A percentile compares a stretch with the other conserved stretches of the same genome.
Conservation (phyloP, 2,797 vertebrate species). For the Danio kyathit region DNA sequence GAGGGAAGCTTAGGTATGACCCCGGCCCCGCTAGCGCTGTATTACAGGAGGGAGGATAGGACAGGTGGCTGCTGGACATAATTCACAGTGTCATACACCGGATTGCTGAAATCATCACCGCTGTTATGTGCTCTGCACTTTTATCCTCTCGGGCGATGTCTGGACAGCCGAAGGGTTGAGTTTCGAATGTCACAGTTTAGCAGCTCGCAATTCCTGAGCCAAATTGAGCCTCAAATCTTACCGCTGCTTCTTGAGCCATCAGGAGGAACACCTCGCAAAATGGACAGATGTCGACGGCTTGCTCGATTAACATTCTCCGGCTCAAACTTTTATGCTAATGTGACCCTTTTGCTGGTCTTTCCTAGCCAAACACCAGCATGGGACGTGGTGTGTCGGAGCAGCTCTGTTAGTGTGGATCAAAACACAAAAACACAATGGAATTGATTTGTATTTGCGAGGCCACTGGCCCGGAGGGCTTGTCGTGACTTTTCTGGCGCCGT, state of each 20-base stretch:
- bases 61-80: slow-evolving; percentile 64
- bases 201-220: slow-evolving; percentile 40
- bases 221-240: slow-evolving; percentile 43
- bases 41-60: slow-evolving; percentile 42
- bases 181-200: slow-evolving; percentile 53
- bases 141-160: slow-evolving; percentile 33
- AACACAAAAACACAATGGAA: slow-evolving; percentile 61
- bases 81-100: slow-evolving; percentile 59
- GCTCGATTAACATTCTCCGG: slow-evolving; percentile 55
- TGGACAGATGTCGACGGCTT: not conserved
- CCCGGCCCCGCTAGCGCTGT: slow-evolving; percentile 52
- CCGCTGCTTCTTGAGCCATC: slow-evolving; percentile 10
- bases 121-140: slow-evolving; percentile 55
- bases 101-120: slow-evolving; percentile 62
- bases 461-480: slow-evolving; percentile 54
- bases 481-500: slow-evolving; percentile 62
- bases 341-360: slow-evolving; percentile 69
- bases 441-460: slow-evolving; percentile 62
- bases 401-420: slow-evolving; percentile 49
- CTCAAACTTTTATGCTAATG: slow-evolving; percentile 70
- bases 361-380: slow-evolving; percentile 67
- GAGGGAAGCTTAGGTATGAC: slow-evolving; percentile 67
- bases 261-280: not conserved
- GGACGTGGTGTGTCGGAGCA: slow-evolving; percentile 55
- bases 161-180: slow-evolving; percentile 47